These are phyloP conservation scores for Uromys caudimaculatus DNA, from an alignment of 2,797 vertebrate species.

Conservation along the genomic window DNA sequence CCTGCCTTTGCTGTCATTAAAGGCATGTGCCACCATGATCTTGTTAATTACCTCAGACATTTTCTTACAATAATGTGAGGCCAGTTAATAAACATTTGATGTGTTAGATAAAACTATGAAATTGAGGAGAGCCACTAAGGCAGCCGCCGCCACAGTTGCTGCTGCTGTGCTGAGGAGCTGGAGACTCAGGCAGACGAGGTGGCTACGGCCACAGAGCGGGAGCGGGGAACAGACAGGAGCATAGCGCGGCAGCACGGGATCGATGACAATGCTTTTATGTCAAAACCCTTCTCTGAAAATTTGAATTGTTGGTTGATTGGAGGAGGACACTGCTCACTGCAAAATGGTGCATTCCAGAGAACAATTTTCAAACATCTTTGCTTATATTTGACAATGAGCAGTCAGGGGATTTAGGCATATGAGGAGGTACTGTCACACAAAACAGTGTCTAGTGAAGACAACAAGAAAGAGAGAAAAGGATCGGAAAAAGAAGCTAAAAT, in stretches of 20 bases:
- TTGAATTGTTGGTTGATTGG: too few relatives aligned
- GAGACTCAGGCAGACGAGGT: too few relatives aligned
- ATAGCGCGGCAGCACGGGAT: too few relatives aligned
- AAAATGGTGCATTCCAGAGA: constrained; percentile 68
- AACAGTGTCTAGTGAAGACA: constrained; percentile 90
- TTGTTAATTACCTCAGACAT: background rate
- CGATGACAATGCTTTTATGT: too few relatives aligned
- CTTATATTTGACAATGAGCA: constrained; percentile 45
- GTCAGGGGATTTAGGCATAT: constrained; percentile 90
- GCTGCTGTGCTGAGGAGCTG: too few relatives aligned
- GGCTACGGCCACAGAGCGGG: too few relatives aligned
- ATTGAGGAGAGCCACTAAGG: too few relatives aligned
- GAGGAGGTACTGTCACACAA: constrained; percentile 90
- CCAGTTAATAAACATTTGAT: background rate
- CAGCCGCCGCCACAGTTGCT: too few relatives aligned
- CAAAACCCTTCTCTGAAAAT: too few relatives aligned
- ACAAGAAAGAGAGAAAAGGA: constrained; percentile 89
- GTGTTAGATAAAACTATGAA: background rate
- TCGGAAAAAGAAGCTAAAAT: constrained; percentile 86
- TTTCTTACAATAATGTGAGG: background rate
- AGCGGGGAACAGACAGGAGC: too few relatives aligned
- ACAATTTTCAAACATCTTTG: constrained; percentile 77
- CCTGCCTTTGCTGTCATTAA: background rate
- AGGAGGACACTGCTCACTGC: too few relatives aligned
- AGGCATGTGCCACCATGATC: background rate